Conservation (phyloP, 2,888 invertebrate genomes). For the Malthinus flaveolus region DNA sequence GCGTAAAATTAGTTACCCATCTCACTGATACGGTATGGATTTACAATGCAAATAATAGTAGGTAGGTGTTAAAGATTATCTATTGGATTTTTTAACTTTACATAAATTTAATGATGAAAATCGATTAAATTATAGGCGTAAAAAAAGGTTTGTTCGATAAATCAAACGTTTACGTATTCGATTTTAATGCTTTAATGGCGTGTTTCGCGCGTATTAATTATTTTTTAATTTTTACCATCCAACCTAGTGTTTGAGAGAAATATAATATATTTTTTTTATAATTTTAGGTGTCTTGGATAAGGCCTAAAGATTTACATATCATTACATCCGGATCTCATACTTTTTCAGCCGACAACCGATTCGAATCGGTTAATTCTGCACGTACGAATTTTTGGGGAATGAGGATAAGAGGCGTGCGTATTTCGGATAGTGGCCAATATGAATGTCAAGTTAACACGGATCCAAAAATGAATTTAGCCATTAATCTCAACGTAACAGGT, state of each 20-base stretch:
- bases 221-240: not conserved
- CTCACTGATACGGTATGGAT: constrained; percentile 21
- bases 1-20: constrained; percentile 30
- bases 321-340: constrained; percentile 65
- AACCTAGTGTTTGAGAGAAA: not conserved
- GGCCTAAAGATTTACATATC: constrained; percentile 70
- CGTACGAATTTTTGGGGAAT: constrained; percentile 63
- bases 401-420: constrained; percentile 62
- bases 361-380: constrained; percentile 60
- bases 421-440: constrained; percentile 67
- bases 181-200: constrained; percentile 1
- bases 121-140: constrained; percentile 8
- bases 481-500: constrained; percentile 68
- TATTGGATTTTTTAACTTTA: constrained; percentile 4
- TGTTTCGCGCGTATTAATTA: constrained; percentile 1
- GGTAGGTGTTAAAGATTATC: constrained; percentile 12
- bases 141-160: not conserved
- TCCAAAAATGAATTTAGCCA: constrained; percentile 71
- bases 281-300: constrained; percentile 74
- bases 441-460: constrained; percentile 78
- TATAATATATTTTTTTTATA: not conserved
- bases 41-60: constrained; percentile 26
- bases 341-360: constrained; percentile 71
- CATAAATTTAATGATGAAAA: constrained; percentile 12
- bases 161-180: not conserved